phyloP scores from a whole-genome alignment of 2,797 vertebrate genomes.

The Glyptemys insculpta region DNA sequence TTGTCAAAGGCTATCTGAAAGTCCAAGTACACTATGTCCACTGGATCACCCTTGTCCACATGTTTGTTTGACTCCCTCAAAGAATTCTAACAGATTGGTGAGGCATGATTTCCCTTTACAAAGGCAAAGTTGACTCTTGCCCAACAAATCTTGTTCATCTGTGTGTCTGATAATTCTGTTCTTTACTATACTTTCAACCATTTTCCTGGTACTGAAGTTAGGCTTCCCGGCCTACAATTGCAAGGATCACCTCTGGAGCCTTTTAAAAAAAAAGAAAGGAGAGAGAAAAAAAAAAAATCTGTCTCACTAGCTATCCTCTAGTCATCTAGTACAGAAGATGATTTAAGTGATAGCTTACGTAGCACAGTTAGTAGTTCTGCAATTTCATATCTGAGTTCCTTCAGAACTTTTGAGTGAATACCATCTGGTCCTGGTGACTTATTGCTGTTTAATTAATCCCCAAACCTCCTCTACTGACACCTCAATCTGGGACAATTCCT shows the following conservation, averaged over 20 bases:
- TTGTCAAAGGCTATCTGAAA: no score
- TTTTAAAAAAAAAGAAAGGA: neutral
- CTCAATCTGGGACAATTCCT: neutral
- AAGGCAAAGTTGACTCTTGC: no score
- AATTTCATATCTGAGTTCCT: neutral
- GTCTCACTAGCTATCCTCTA: neutral
- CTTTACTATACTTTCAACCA: no score
- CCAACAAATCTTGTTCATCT: no score
- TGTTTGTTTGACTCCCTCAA: no score
- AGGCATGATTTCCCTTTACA: no score
- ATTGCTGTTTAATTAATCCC: neutral
- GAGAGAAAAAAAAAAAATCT: neutral
- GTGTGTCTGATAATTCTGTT: no score
- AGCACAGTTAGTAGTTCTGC: neutral
- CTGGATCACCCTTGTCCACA: no score
- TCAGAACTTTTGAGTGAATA: neutral
- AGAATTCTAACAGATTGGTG: no score
- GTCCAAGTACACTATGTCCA: no score
- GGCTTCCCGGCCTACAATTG: no score
- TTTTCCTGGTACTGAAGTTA: no score
- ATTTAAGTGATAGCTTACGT: neutral
- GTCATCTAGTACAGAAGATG: neutral
- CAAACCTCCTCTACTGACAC: neutral
- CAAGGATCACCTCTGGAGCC: neutral
- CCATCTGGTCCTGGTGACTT: neutral